Base-by-base conservation (phyloP, 1,140 invertebrate species). In the Oreohelix idahoensis region DNA sequence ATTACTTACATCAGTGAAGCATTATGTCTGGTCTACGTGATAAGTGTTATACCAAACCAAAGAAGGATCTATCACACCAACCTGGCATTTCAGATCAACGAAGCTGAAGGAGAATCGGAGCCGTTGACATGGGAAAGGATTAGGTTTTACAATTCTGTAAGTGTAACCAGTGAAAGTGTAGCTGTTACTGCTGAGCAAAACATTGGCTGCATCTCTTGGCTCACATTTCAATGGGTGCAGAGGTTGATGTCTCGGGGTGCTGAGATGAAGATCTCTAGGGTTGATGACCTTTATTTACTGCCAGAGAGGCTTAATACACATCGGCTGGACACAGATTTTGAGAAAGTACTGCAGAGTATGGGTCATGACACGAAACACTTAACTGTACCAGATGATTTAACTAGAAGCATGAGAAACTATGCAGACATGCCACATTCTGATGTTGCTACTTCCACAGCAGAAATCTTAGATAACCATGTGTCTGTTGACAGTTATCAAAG, bases 211-310 rank as follows among this genome's bases (percentile, higher is more conserved):
- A 88, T 95, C 1, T 97, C 97, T 0, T 95, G 95, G 89, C 93
- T 98, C 11, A 92, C 96, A 26, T 98, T 99, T 90, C 93, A 95
- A 84, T 99, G 97, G 97, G 96, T 98, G 0, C 94, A 95, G 83
- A 96, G 96, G 15, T 91, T 99, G 58, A 96, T 99, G 92, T 89
- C 94, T 75, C 97, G 97, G 94, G 97, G 97, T 10, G 93, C 95
- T 10, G 95, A 95, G 13, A 84, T 89, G 53, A 94, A 95, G 84
- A 92, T 99, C 13, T 94, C 94, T 78, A 94, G 94, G 88, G 92
- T 95, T 0, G 96, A 97, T 90, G 97, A 98, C 93, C 92, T 99
- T 0, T 97, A 96, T 93, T 95, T 97, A 92, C 92, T 99, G 69
- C 97, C 97, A 0, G 93, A 94, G 45, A 93, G 94, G 73, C 92